Percentiles rank a stretch among this genome's conserved stretches.
Conservation (phyloP, 1,140 invertebrate genomes). For the Neodiprion fabricii region DNA sequence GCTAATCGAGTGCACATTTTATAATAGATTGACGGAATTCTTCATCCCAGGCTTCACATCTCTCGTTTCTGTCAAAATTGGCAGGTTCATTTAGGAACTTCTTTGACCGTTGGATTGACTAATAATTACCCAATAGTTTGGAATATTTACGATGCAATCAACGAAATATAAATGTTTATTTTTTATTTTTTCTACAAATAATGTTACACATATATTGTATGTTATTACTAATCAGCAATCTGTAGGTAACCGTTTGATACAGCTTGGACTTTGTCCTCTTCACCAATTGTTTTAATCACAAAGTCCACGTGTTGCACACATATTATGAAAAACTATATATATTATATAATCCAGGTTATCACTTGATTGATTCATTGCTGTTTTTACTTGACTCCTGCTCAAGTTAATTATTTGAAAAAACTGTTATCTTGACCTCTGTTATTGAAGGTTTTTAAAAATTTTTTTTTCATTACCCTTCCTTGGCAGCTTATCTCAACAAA, state of each 20-base stretch:
- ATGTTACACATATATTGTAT: neutral
- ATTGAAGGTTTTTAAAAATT: too few species aligned
- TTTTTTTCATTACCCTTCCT: neutral
- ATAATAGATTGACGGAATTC: neutral
- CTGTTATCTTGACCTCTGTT: too few species aligned
- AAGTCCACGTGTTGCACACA: neutral
- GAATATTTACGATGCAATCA: too few species aligned
- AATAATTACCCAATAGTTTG: too few species aligned
- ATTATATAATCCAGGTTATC: too few species aligned
- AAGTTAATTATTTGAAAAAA: too few species aligned
- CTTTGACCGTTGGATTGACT: neutral
- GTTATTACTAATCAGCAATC: neutral
- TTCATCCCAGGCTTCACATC: too few species aligned
- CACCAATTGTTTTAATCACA: neutral
- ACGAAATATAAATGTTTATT: neutral
- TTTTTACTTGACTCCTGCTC: too few species aligned
- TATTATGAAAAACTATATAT: too few species aligned
- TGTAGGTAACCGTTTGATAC: neutral
- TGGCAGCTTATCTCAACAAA: too few species aligned
- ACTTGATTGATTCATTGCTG: too few species aligned
- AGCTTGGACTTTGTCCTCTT: neutral
- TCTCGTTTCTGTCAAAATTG: too few species aligned
- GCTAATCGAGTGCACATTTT: neutral
- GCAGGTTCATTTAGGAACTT: neutral
- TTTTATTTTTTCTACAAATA: neutral